phyloP scores from a whole-genome alignment of 2,888 invertebrate species.

The Lochmaea capreae region DNA sequence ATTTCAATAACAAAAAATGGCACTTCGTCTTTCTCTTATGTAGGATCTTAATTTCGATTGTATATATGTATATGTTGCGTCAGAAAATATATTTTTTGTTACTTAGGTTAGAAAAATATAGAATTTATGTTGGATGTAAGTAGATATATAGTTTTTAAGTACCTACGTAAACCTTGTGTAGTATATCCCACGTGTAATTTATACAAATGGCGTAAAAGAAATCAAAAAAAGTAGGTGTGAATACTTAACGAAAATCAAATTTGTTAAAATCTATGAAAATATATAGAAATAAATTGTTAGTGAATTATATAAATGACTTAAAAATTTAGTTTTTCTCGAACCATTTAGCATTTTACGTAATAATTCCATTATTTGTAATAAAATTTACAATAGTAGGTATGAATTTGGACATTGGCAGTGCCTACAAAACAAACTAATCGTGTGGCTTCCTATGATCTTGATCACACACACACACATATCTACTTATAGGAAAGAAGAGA shows the following conservation, averaged over 20 bases:
- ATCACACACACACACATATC: too few relatives aligned
- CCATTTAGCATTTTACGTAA: too few relatives aligned
- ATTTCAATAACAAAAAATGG: neutral
- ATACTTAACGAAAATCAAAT: constrained; percentile 18
- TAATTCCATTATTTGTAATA: too few relatives aligned
- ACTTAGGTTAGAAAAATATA: constrained; percentile 31
- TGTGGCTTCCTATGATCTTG: too few relatives aligned
- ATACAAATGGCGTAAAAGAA: constrained; percentile 11
- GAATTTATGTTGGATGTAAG: constrained; percentile 25
- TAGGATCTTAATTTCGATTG: constrained; percentile 5
- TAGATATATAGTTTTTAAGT: neutral
- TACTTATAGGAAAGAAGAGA: too few relatives aligned
- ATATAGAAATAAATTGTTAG: neutral
- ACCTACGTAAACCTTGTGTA: constrained; percentile 16
- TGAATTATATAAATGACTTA: neutral
- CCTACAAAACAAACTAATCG: too few relatives aligned
- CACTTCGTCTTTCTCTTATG: neutral
- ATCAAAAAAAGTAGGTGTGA: constrained; percentile 12
- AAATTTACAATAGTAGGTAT: too few relatives aligned
- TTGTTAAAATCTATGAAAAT: constrained; percentile 1
- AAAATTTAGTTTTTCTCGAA: neutral
- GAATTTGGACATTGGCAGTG: too few relatives aligned
- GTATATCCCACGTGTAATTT: neutral
- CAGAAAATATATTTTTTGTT: constrained; percentile 35
- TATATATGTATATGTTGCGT: constrained; percentile 32